These are phyloP conservation scores for Picus viridis DNA, from an alignment of 2,797 vertebrate genomes.

Conservation along the genomic window DNA sequence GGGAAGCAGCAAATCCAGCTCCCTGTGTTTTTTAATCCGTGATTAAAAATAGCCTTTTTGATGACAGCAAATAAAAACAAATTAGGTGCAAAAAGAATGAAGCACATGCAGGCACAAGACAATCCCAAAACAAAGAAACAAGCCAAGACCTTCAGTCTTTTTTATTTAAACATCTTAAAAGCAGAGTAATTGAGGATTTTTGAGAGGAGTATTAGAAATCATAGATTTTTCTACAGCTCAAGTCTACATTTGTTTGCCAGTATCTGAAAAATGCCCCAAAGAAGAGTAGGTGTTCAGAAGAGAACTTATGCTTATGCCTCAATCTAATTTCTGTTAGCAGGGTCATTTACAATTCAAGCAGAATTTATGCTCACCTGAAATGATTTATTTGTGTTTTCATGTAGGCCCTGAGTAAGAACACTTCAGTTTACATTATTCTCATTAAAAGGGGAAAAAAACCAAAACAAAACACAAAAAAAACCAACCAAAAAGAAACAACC, in stretches of 20 bases:
- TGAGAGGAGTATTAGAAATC: not conserved
- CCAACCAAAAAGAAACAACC: no score
- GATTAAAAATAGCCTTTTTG: not conserved
- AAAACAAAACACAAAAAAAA: no score
- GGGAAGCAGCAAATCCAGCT: not conserved
- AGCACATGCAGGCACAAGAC: not conserved
- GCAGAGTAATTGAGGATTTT: not conserved
- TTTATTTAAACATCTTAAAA: constrained; percentile 8
- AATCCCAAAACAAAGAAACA: not conserved
- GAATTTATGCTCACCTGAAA: constrained; percentile 65
- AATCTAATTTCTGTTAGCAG: constrained; percentile 54
- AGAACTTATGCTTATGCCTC: constrained; percentile 35
- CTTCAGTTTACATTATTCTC: constrained; percentile 61
- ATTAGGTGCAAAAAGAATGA: not conserved
- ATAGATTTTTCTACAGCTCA: not conserved
- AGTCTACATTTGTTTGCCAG: constrained; percentile 34
- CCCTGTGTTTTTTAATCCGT: not conserved
- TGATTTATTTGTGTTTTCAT: constrained; percentile 58
- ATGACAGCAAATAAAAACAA: not conserved
- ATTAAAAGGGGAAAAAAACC: constrained; percentile 20
- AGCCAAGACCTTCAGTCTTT: not conserved
- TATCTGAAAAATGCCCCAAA: constrained; percentile 40
- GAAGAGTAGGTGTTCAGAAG: not conserved
- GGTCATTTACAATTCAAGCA: constrained; percentile 68
- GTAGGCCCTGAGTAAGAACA: constrained; percentile 51